Percentiles rank a stretch among this genome's conserved stretches.
Conservation (phyloP, 2,113 vertebrate species). For the Machaerirhynchus nigripectus region DNA sequence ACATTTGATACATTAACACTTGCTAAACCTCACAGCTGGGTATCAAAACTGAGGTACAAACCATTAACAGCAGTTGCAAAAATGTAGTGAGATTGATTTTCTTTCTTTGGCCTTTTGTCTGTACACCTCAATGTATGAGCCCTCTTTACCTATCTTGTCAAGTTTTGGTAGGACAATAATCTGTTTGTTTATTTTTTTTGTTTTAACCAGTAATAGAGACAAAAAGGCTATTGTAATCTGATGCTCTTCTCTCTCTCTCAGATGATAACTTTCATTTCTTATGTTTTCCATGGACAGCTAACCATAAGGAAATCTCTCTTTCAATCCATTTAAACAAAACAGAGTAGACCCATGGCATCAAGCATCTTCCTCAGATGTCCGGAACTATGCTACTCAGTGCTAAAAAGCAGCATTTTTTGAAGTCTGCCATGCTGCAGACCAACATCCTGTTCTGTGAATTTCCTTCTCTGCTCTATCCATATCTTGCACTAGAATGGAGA, state of each 20-base stretch:
- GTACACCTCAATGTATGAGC: neutral
- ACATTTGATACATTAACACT: neutral
- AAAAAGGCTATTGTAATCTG: neutral
- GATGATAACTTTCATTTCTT: neutral
- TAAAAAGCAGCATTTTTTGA: neutral
- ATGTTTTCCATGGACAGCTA: neutral
- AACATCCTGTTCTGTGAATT: neutral
- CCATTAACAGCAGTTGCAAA: neutral
- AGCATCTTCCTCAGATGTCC: neutral
- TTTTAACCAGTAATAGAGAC: neutral
- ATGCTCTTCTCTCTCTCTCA: neutral
- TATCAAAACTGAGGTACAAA: neutral
- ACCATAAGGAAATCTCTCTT: neutral
- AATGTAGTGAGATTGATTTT: neutral
- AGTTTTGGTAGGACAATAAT: neutral
- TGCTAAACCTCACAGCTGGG: neutral
- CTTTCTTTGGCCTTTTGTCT: neutral
- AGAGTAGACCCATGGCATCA: neutral
- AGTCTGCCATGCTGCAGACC: neutral
- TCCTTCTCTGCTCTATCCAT: neutral
- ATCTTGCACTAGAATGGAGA: neutral
- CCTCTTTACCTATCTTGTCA: neutral
- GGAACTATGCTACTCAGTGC: neutral
- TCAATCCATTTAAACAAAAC: neutral
- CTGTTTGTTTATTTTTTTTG: neutral